These are phyloP conservation scores for Netelia fuscicornis DNA, from an alignment of 2,888 invertebrate species.

Conservation along the genomic window DNA sequence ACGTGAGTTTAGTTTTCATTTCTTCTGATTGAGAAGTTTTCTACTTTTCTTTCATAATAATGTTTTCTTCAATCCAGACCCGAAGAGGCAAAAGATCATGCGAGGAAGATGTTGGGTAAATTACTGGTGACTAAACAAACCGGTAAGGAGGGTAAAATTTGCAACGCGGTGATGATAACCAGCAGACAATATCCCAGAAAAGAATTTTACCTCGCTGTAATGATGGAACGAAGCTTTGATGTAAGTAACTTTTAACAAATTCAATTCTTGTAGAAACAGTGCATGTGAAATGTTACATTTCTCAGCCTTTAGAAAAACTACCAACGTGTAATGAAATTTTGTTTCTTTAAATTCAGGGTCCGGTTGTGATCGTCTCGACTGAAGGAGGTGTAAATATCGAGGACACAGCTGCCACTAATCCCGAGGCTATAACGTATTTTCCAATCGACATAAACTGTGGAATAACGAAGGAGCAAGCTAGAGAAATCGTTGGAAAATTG, in stretches of 20 bases:
- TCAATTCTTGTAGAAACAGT: neutral
- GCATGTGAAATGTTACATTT: too few relatives aligned
- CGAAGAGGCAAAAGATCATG: constrained; percentile 93
- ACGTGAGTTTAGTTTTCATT: constrained; percentile 86
- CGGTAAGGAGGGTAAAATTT: constrained; percentile 95
- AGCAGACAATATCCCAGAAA: constrained; percentile 98
- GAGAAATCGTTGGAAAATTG: constrained; percentile 90
- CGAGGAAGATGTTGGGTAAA: constrained; percentile 96
- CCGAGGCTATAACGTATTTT: constrained; percentile 95
- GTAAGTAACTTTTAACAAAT: constrained; percentile 85
- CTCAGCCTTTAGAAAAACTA: too few relatives aligned
- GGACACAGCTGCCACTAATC: constrained; percentile 97
- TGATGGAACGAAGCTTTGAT: constrained; percentile 98
- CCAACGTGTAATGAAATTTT: neutral
- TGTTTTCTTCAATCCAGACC: constrained; percentile 85
- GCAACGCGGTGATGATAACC: constrained; percentile 98
- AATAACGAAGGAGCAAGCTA: constrained; percentile 91
- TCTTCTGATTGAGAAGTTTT: neutral
- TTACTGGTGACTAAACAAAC: constrained; percentile 98
- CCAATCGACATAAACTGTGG: constrained; percentile 94
- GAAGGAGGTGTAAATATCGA: constrained; percentile 99
- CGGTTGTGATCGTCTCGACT: constrained; percentile 97
- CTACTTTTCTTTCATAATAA: constrained; percentile 8
- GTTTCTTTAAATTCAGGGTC: constrained; percentile 88
- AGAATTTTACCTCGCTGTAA: constrained; percentile 99